Evolutionary conservation across 2,113 vertebrate genomes (phyloP).

Genomic region (Saccopteryx bilineata): DNA sequence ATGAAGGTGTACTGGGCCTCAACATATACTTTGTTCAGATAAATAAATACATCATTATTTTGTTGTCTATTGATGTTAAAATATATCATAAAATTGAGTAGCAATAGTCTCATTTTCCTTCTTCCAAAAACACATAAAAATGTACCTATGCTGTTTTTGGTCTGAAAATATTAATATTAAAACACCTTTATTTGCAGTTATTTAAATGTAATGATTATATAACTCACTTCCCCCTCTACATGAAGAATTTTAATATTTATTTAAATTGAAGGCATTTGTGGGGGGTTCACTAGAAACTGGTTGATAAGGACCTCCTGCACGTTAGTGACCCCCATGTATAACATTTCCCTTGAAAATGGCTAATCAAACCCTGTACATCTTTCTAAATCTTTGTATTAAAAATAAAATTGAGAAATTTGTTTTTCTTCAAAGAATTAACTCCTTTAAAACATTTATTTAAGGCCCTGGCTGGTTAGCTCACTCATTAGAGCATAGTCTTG

Average conservation of each 20-base stretch:
- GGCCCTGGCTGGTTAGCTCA: too few relatives aligned
- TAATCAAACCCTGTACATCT: not conserved
- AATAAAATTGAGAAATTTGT: not conserved
- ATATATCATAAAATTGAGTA: constrained; percentile 39
- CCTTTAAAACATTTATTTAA: constrained; percentile 49
- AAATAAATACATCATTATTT: constrained; percentile 8
- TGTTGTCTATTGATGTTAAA: constrained; percentile 22
- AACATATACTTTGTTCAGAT: not conserved
- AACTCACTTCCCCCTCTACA: not conserved
- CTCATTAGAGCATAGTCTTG: too few relatives aligned
- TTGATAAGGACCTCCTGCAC: not conserved
- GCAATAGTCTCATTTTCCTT: not conserved
- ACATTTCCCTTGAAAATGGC: not conserved
- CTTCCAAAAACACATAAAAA: constrained; percentile 45
- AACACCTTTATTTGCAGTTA: not conserved
- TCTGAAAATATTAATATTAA: constrained; percentile 28
- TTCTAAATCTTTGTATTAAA: constrained; percentile 47
- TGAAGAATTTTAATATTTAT: constrained; percentile 39
- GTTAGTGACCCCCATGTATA: not conserved
- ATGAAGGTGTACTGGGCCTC: not conserved
- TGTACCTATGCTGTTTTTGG: not conserved
- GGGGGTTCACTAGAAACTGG: not conserved
- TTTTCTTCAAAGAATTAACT: constrained; percentile 28
- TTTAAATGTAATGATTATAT: constrained; percentile 25
- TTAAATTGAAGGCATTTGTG: not conserved